phyloP scores from a whole-genome alignment of 2,113 vertebrate species.

The Onychostruthus taczanowskii region DNA sequence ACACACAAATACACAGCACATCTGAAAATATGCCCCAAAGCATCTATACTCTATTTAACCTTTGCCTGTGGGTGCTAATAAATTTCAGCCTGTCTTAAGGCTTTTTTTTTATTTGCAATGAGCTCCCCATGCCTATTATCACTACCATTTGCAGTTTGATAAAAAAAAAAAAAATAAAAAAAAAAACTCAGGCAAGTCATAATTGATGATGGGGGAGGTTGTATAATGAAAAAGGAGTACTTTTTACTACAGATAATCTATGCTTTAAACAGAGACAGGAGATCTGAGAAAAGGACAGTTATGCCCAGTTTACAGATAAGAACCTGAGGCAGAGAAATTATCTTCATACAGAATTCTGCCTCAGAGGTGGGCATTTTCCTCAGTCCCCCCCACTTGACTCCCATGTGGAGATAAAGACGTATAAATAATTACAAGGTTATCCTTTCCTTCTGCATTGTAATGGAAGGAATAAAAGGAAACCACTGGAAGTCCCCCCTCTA shows the following conservation, averaged over 20 bases:
- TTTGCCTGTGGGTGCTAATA: background rate
- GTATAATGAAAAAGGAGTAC: background rate
- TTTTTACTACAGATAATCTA: background rate
- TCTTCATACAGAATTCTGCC: background rate
- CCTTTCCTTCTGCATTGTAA: background rate
- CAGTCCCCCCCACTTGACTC: background rate
- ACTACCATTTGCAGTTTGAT: background rate
- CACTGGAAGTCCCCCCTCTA: background rate
- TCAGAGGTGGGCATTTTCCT: background rate
- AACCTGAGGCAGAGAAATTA: background rate
- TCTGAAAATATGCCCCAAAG: background rate
- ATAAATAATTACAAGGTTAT: background rate
- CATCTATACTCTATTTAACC: background rate
- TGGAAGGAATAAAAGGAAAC: background rate
- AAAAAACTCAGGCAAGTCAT: background rate
- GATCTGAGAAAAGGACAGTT: background rate
- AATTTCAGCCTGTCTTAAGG: background rate
- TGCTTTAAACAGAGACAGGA: background rate
- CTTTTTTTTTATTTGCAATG: background rate
- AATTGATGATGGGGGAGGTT: background rate
- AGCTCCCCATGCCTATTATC: background rate
- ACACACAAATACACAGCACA: background rate
- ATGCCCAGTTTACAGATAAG: background rate
- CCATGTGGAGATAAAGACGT: background rate
- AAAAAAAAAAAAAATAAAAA: background rate